Conservation (phyloP, 1,140 invertebrate species). For the Achatina immaculata region DNA sequence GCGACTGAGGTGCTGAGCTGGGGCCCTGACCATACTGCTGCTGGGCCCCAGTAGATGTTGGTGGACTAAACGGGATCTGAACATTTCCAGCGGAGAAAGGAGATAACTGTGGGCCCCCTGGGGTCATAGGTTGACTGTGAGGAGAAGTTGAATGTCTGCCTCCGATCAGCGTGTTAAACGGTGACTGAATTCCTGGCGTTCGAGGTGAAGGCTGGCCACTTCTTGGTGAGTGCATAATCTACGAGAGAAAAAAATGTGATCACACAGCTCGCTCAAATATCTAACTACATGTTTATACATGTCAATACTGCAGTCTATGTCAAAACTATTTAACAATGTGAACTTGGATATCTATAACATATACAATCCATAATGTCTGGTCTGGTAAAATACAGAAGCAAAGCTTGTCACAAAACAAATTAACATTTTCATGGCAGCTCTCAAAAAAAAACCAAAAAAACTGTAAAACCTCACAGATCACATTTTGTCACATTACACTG, state of each 20-base stretch:
- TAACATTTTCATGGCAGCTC: no score
- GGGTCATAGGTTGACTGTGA: slow-evolving; percentile 48
- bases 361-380: no score
- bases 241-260: background rate
- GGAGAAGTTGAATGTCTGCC: slow-evolving; percentile 44
- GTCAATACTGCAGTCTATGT: no score
- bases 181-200: slow-evolving; percentile 59
- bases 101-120: slow-evolving; percentile 49
- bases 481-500: no score
- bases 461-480: no score
- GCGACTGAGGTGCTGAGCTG: slow-evolving; percentile 43
- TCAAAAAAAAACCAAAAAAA: no score
- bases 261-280: background rate
- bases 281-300: no score
- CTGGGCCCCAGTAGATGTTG: slow-evolving; percentile 46
- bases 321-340: no score
- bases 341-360: no score
- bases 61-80: slow-evolving; percentile 53
- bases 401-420: no score
- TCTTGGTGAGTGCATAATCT: slow-evolving; percentile 54
- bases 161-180: slow-evolving; percentile 48
- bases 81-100: slow-evolving; percentile 51
- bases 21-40: slow-evolving; percentile 36
- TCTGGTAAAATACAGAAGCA: no score
- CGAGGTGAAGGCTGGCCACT: slow-evolving; percentile 61